These are phyloP conservation scores for Scytalopus superciliaris DNA, from an alignment of 2,113 vertebrate genomes.

Conservation along the genomic window DNA sequence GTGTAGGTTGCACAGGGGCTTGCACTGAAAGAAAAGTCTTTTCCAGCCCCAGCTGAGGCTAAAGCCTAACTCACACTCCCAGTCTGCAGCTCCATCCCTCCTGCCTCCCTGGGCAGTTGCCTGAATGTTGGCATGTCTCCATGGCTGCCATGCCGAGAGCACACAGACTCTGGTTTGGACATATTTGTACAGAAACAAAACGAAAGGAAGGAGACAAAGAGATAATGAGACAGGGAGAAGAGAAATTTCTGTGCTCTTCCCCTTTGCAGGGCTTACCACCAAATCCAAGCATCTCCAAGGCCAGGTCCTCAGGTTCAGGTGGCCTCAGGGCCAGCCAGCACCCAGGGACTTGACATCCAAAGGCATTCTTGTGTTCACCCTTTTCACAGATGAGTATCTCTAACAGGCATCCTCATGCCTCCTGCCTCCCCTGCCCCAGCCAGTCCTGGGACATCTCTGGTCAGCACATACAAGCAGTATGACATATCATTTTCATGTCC, in stretches of 20 bases:
- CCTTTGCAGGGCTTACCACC: neutral
- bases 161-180: neutral
- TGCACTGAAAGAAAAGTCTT: neutral
- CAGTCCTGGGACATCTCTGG: neutral
- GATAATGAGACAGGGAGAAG: neutral
- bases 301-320: neutral
- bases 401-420: accelerated
- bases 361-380: neutral
- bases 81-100: neutral
- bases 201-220: neutral
- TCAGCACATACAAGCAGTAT: accelerated
- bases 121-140: neutral
- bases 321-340: neutral
- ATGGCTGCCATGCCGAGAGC: neutral
- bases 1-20: accelerated
- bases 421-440: accelerated
- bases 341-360: neutral
- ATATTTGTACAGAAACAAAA: neutral
- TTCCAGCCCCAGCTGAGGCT: neutral
- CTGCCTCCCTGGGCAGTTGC: accelerated
- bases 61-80: neutral
- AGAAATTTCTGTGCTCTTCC: neutral
- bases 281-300: neutral
- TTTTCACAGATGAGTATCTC: accelerated
- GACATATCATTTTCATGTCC: neutral